Conservation (phyloP, 2,797 vertebrate species). For the Prionace glauca region DNA sequence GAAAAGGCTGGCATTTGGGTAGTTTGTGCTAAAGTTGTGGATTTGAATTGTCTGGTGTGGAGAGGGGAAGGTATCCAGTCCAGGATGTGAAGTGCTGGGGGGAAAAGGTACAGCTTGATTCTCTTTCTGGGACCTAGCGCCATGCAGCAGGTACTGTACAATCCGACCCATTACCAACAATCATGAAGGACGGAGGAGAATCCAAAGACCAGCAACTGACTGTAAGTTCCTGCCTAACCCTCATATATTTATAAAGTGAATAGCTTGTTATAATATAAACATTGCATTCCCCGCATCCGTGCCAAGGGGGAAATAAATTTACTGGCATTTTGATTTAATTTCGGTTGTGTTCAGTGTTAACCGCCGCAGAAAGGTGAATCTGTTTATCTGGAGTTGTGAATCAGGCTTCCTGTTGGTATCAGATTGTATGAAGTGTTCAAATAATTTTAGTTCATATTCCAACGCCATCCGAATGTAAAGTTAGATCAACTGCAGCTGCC, state of each 20-base stretch:
- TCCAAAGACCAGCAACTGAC: conserved; percentile 76
- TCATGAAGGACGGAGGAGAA: conserved; percentile 75
- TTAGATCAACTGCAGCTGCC: background rate
- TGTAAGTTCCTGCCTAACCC: conserved; percentile 53
- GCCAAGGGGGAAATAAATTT: background rate
- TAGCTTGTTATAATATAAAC: background rate
- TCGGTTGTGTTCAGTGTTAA: background rate
- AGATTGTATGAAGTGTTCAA: background rate
- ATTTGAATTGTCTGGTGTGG: background rate
- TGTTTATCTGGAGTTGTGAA: background rate
- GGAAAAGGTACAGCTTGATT: background rate
- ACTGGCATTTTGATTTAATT: background rate
- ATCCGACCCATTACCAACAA: conserved; percentile 38
- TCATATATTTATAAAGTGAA: background rate
- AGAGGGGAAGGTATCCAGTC: background rate
- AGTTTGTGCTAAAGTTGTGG: background rate
- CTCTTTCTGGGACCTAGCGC: background rate
- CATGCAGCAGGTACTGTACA: background rate
- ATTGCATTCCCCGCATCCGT: no score
- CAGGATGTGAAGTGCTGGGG: background rate
- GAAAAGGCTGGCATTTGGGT: background rate
- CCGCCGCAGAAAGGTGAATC: background rate
- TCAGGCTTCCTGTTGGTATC: background rate
- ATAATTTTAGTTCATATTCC: background rate
- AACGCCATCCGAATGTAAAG: no score